Base-by-base conservation (phyloP, 1,140 invertebrate genomes). In the Helicorthomorpha holstii region DNA sequence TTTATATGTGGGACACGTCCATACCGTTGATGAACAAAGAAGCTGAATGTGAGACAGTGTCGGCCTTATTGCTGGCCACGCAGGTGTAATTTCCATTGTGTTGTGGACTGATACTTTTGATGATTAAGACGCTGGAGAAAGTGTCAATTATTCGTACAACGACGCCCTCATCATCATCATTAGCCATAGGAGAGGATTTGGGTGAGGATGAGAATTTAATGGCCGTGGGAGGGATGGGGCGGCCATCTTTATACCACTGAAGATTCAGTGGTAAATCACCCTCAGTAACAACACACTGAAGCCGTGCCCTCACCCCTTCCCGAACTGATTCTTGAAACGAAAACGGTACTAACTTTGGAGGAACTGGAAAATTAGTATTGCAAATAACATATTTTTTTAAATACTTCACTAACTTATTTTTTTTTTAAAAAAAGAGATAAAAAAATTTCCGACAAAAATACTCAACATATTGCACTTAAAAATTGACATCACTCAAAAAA, bases 331-430 rank as follows among this genome's bases (percentile, higher is more conserved):
- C 72, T 26, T 82, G 80, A 72, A 83, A 83, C 71, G 73, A 77
- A 77, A 84, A 84, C 69, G 81, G 80, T 74, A 82, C 80, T 75
- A 84, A 82, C 73, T 80, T 80, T 72, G 81, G 81, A 70, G 81
- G 80, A 76, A 83, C 81, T 84, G 78, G 70, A 79, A 78, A 70
- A 27, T 7, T 25, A n/a, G n/a, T n/a, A n/a, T n/a, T n/a, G n/a
- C n/a, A n/a, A n/a, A n/a, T n/a, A n/a, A n/a, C n/a, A n/a, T n/a
- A n/a, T n/a, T n/a, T n/a, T n/a, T n/a, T n/a, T n/a, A n/a, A n/a
- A n/a, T n/a, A n/a, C n/a, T n/a, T n/a, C n/a, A n/a, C n/a, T n/a
- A n/a, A n/a, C n/a, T n/a, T n/a, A n/a, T n/a, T n/a, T n/a, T n/a
- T n/a, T n/a, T n/a, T n/a, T n/a, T n/a, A n/a, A n/a, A n/a, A n/a